Evolutionary conservation across 2,888 invertebrate genomes (phyloP).

Genomic region (Hypsopygia costalis): DNA sequence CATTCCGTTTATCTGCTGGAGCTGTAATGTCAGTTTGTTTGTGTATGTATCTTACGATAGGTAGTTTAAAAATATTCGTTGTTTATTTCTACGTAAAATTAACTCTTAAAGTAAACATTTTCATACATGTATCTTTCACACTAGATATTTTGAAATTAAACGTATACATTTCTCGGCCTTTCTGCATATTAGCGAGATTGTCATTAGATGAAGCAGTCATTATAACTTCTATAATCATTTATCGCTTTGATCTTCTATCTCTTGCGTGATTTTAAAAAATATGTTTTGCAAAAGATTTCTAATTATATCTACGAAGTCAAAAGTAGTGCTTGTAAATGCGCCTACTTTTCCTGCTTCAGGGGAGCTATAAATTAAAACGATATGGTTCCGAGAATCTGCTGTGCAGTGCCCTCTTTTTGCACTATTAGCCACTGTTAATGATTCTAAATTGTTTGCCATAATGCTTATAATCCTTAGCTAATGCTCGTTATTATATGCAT

Average conservation of each 20-base stretch:
- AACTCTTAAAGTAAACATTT: constrained; percentile 10
- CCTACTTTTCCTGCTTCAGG: constrained; percentile 14
- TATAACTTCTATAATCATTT: too few species aligned
- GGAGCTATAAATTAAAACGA: constrained; percentile 26
- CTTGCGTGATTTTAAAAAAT: too few species aligned
- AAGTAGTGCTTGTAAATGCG: too few species aligned
- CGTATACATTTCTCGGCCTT: too few species aligned
- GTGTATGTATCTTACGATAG: constrained; percentile 36
- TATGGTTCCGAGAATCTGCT: constrained; percentile 28
- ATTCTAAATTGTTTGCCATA: constrained; percentile 42
- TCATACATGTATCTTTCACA: too few species aligned
- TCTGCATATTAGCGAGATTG: too few species aligned
- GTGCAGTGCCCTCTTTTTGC: constrained; percentile 22
- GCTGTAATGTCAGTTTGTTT: constrained; percentile 42
- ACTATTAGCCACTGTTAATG: constrained; percentile 36
- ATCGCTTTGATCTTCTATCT: too few species aligned
- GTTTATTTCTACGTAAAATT: constrained; percentile 28
- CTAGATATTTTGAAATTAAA: too few species aligned
- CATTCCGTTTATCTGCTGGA: constrained; percentile 40
- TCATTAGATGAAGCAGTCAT: too few species aligned
- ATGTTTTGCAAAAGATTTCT: too few species aligned
- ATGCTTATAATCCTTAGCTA: constrained; percentile 21
- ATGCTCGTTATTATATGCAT: constrained; percentile 34
- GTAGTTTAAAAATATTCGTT: constrained; percentile 29
- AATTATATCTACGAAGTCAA: too few species aligned